Percentiles rank a stretch among this genome's conserved stretches.
Conservation (phyloP, 2,113 vertebrate species). For the Coptodon rendalli region DNA sequence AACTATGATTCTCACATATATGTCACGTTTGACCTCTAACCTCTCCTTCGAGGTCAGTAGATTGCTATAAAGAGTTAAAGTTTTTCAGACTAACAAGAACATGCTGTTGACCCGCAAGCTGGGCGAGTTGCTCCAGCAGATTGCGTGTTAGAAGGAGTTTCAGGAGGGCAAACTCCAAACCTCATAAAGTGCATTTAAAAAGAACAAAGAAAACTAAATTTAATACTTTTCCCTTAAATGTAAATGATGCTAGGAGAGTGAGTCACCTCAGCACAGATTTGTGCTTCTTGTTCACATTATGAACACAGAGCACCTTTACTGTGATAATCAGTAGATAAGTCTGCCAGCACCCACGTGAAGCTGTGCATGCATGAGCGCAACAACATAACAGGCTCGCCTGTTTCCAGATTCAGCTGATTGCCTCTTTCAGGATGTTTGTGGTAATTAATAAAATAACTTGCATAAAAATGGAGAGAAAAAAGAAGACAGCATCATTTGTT, state of each 20-base stretch:
- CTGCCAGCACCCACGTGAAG: neutral
- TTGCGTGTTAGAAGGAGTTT: neutral
- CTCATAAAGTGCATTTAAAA: neutral
- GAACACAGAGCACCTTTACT: neutral
- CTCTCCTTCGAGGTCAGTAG: neutral
- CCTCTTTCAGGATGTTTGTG: neutral
- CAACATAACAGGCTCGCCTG: neutral
- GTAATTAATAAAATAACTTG: neutral
- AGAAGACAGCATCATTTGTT: accelerated
- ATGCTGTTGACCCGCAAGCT: neutral
- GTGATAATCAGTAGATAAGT: neutral
- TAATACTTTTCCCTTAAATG: neutral
- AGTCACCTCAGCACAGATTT: neutral
- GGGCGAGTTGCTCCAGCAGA: neutral
- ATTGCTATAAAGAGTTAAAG: neutral
- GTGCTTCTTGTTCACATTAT: neutral
- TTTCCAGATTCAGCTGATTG: neutral
- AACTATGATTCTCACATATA: neutral
- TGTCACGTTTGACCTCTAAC: neutral
- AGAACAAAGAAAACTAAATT: neutral
- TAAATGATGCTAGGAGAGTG: neutral
- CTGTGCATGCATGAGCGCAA: neutral
- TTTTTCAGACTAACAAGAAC: neutral
- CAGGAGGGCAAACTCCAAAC: neutral
- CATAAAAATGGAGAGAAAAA: neutral